Conservation (phyloP, 2,113 vertebrate species). For the Megalops atlanticus region DNA sequence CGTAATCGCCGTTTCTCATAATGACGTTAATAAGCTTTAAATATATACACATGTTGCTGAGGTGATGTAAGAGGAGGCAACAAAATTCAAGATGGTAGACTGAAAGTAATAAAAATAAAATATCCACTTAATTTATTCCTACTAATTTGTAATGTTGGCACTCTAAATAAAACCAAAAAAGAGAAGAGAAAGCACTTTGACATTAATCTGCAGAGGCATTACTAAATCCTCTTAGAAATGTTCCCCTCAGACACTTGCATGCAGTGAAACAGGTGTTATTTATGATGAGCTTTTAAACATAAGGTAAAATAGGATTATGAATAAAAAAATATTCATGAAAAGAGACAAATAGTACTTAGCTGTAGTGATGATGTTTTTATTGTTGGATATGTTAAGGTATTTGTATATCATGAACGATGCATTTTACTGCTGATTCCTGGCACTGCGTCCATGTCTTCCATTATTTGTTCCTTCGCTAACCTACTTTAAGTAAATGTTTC, state of each 20-base stretch:
- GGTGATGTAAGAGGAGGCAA: background rate
- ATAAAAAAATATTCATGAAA: background rate
- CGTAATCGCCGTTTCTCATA: background rate
- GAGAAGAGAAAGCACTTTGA: slow-evolving; percentile 71
- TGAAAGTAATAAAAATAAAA: background rate
- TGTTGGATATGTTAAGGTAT: background rate
- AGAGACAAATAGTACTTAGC: too few species aligned
- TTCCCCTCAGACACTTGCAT: slow-evolving; percentile 49
- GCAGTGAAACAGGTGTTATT: slow-evolving; percentile 35
- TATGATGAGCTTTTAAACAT: slow-evolving; percentile 17
- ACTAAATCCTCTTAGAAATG: slow-evolving; percentile 40
- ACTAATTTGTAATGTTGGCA: slow-evolving; percentile 43
- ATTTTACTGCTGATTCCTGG: background rate
- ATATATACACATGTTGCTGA: background rate
- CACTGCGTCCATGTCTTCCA: background rate
- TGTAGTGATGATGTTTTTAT: background rate
- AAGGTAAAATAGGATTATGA: background rate
- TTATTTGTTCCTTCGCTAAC: background rate
- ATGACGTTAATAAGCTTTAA: slow-evolving; percentile 22
- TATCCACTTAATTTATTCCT: slow-evolving; percentile 32
- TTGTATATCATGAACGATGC: background rate
- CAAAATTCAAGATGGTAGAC: background rate
- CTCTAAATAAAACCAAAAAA: slow-evolving; percentile 66
- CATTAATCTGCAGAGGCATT: slow-evolving; percentile 59
- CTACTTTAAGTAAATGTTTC: background rate